phyloP scores from a whole-genome alignment of 1,140 invertebrate genomes.

The Bombus breviceps region DNA sequence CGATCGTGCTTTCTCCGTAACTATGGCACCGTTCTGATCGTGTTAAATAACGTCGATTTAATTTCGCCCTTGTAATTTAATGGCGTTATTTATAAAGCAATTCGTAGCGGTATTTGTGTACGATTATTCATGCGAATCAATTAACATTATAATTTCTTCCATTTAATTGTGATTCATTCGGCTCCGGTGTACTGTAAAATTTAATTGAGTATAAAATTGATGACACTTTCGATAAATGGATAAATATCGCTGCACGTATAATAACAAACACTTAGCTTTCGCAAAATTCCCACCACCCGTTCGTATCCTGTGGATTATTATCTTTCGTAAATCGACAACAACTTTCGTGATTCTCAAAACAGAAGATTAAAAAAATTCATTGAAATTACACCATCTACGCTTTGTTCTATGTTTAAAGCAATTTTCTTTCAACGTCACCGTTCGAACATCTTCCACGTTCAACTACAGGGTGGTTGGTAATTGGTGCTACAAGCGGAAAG shows the following conservation, averaged over 20 bases:
- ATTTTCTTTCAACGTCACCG: background rate
- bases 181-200: background rate
- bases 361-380: background rate
- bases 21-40: background rate
- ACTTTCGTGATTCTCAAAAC: background rate
- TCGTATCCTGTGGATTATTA: background rate
- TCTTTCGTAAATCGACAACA: background rate
- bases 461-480: too few relatives aligned
- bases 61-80: conserved; percentile 6
- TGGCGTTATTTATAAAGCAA: conserved; percentile 15
- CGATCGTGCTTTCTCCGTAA: background rate
- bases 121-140: conserved; percentile 25
- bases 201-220: conserved; percentile 26
- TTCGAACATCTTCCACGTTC: background rate
- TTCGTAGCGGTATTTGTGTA: background rate
- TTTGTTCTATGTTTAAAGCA: too few relatives aligned
- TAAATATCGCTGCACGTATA: background rate
- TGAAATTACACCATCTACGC: background rate
- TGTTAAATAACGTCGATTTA: conserved; percentile 6
- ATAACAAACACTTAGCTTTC: background rate
- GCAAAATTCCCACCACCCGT: background rate
- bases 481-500: too few relatives aligned
- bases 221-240: conserved; percentile 17
- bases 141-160: conserved; percentile 48
- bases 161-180: conserved; percentile 22